Conservation (phyloP, 1,140 invertebrate genomes). For the Drosophila arawakana region DNA sequence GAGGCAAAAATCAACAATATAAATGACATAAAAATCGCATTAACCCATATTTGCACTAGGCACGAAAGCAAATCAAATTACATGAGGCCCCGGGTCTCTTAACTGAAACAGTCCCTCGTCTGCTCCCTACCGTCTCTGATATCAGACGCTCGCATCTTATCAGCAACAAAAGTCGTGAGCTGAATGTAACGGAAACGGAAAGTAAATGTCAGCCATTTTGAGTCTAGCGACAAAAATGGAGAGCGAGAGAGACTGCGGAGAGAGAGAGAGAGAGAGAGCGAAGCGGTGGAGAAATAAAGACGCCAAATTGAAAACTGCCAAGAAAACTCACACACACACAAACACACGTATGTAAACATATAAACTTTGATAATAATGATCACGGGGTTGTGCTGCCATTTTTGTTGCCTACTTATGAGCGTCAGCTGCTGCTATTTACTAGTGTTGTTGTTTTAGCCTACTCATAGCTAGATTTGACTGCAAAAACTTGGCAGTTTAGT, state of each 20-base stretch:
- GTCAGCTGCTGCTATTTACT: conserved; percentile 22
- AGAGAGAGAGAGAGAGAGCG: conserved; percentile 1
- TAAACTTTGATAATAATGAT: conserved; percentile 24
- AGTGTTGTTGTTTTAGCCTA: no score
- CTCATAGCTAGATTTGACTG: no score
- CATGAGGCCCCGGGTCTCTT: conserved; percentile 38
- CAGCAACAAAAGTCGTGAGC: conserved; percentile 70
- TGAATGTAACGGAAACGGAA: conserved; percentile 80
- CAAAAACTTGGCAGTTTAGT: no score
- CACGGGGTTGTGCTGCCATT: conserved; percentile 29
- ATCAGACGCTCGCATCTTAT: conserved; percentile 61
- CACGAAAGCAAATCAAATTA: conserved; percentile 73
- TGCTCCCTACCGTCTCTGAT: conserved; percentile 1
- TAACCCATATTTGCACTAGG: conserved; percentile 79
- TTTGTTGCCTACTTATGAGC: conserved; percentile 46
- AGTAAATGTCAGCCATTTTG: conserved; percentile 73
- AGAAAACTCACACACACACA: conserved; percentile 20
- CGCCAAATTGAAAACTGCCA: conserved; percentile 41
- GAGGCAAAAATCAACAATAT: conserved; percentile 59
- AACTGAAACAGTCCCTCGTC: neutral
- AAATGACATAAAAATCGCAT: conserved; percentile 82
- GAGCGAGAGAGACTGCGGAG: neutral
- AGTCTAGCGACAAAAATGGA: conserved; percentile 21
- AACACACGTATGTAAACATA: neutral
- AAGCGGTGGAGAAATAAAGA: neutral